Evolutionary conservation across 2,888 invertebrate genomes (phyloP).

Genomic region (Oxyteleia sp.): DNA sequence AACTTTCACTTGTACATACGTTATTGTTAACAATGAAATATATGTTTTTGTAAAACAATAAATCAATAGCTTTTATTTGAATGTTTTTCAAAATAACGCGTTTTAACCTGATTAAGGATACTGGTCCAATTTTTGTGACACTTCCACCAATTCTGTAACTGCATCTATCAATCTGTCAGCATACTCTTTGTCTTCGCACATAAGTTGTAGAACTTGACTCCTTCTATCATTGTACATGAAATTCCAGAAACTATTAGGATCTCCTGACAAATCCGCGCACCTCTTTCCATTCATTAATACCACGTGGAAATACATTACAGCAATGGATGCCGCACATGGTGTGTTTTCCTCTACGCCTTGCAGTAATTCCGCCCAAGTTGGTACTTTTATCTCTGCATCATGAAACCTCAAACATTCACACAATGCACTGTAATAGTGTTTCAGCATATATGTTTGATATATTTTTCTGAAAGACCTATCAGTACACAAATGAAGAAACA

Average conservation of each 20-base stretch:
- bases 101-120: constrained; percentile 52
- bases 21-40: constrained; percentile 25
- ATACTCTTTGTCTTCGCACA: constrained; percentile 79
- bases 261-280: constrained; percentile 75
- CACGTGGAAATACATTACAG: constrained; percentile 81
- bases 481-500: constrained; percentile 67
- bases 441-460: constrained; percentile 56
- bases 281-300: constrained; percentile 79
- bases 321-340: constrained; percentile 80
- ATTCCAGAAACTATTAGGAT: constrained; percentile 74
- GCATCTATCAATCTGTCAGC: constrained; percentile 77
- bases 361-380: constrained; percentile 80
- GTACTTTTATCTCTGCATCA: constrained; percentile 83
- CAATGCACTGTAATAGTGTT: constrained; percentile 66
- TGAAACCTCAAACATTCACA: constrained; percentile 43
- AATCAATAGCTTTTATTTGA: neutral
- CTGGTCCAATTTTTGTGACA: constrained; percentile 64
- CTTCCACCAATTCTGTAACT: constrained; percentile 76
- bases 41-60: neutral
- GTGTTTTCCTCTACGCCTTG: constrained; percentile 82
- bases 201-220: constrained; percentile 75
- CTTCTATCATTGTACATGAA: constrained; percentile 77
- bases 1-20: constrained; percentile 30
- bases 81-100: constrained; percentile 3
- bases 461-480: constrained; percentile 48